Evolutionary conservation across 2,113 vertebrate species (phyloP), one percentile per base, ranked within the genome.

Genomic region (Callochromis pleurospilus): DNA sequence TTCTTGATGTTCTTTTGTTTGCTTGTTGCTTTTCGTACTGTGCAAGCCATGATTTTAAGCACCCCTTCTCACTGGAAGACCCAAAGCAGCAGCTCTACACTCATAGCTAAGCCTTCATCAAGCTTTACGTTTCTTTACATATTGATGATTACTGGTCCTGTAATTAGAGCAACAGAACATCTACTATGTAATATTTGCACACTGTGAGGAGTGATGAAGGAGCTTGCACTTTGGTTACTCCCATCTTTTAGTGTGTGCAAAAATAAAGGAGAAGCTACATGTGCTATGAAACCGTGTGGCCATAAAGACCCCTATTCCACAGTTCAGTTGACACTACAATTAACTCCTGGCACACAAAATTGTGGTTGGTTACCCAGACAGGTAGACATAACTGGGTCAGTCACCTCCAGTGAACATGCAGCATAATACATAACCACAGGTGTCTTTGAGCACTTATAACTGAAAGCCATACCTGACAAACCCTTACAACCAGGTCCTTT

Each of bases 301-400:
- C 54, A 36, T 60, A 45, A 84, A 33, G 3, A 79, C 26, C 0
- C 40, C 3, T 24, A 51, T 49, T 58, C 15, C 40, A 38, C 4
- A 10, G 19, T 49, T 77, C 56, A 38, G 49, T 19, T 54, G 58
- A 47, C 60, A 49, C 26, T 56, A 56, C 21, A 73, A 33, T 56
- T 73, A 81, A 73, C 13, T 56, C 14, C 40, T 81, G 62, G 11
- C 65, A 9, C 80, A 21, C 42, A 82, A 3, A 38, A 65, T 4
- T 70, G 55, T 79, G 40, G 65, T 47, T 51, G n/a, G 13, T 33
- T 81, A 24, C 89, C 33, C 75, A 45, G 82, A 87, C 84, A 68
- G 79, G 60, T 88, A 60, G 89, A 87, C 88, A 83, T 79, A 94
- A 87, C 60, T 84, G 80, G 93, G 90, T 84, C 89, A 88, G 79